Evolutionary conservation across 2,113 vertebrate species (phyloP).

Genomic region (Semnornis frantzii): DNA sequence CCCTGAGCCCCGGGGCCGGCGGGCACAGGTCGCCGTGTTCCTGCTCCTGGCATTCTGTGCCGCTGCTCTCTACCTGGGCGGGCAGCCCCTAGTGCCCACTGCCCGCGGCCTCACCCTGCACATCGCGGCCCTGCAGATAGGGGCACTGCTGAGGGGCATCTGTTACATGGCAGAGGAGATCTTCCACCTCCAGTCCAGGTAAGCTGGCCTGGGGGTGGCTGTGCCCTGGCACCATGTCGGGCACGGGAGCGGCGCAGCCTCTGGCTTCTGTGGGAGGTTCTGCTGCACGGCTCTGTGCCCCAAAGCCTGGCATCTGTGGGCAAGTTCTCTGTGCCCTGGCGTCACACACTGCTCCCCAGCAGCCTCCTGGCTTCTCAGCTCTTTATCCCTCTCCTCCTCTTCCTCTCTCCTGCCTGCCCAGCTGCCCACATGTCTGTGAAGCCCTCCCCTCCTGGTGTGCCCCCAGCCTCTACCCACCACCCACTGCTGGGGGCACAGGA

Average conservation of each 20-base stretch:
- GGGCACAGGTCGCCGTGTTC: neutral
- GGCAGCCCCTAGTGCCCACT: neutral
- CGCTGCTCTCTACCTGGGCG: neutral
- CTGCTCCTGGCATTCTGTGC: constrained; percentile 27
- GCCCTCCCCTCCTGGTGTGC: neutral
- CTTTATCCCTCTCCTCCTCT: neutral
- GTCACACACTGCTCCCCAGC: neutral
- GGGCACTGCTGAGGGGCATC: constrained; percentile 34
- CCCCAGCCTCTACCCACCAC: neutral
- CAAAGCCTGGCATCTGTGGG: accelerated
- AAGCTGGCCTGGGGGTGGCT: neutral
- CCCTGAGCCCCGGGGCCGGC: constrained; percentile 32
- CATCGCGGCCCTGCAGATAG: constrained; percentile 35
- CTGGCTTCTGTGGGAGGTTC: neutral
- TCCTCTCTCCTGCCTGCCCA: neutral
- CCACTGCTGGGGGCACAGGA: accelerated
- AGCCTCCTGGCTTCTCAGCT: neutral
- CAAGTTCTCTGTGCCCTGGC: neutral
- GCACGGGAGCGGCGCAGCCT: too few relatives aligned
- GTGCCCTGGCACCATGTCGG: neutral
- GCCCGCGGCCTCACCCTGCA: constrained; percentile 1
- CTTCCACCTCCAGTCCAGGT: constrained; percentile 69
- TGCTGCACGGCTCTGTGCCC: neutral
- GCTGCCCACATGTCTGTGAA: accelerated
- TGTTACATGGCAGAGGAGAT: constrained; percentile 69